Evolutionary conservation across 2,113 vertebrate genomes (phyloP), one percentile per base, ranked within the genome.

Genomic region (Eretmochelys imbricata): DNA sequence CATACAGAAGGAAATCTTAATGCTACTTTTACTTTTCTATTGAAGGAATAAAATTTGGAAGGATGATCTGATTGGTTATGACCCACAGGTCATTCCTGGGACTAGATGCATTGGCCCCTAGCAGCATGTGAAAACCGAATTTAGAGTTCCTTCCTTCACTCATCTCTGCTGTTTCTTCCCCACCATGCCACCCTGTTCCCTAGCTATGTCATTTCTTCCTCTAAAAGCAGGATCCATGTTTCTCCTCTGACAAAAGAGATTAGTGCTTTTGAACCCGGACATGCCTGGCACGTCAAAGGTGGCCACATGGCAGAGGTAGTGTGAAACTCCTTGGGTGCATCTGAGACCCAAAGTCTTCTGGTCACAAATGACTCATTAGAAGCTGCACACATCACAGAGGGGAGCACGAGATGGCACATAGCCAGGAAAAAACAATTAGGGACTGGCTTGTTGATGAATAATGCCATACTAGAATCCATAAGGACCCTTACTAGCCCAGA

Each of bases 151-250:
- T 76, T 10, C 24, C 35, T 69, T 76, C 12, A 48, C 75, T 48
- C 75, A 13, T 14, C 75, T 76, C 91, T 93, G 88, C 92, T 92
- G 65, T 81, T 89, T 94, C 89, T 92, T 93, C 75, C 81, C 54
- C 91, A 54, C 87, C 72, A 95, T 96, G 96, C 93, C 96, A 38
- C 35, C 59, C 8, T 69, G 35, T 69, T 59, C 96, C 94, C 93
- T 95, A 94, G n/a, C 85, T 92, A 95, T 92, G 82, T 95, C 49
- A 87, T 57, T 93, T 94, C 93, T 96, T 96, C 93, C 93, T 31
- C 48, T 54, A 2, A 91, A 97, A 88, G 72, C 87, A 93, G 17
- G 35, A 69, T 38, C 65, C 17, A 35, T 91, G 92, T 85, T 95
- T 92, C 57, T 87, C 22, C 38, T 87, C 51, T 83, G 92, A 88